Evolutionary conservation across 1,140 invertebrate species (phyloP), one percentile per base, ranked within the genome.

Genomic region (Drosophila arizonae): DNA sequence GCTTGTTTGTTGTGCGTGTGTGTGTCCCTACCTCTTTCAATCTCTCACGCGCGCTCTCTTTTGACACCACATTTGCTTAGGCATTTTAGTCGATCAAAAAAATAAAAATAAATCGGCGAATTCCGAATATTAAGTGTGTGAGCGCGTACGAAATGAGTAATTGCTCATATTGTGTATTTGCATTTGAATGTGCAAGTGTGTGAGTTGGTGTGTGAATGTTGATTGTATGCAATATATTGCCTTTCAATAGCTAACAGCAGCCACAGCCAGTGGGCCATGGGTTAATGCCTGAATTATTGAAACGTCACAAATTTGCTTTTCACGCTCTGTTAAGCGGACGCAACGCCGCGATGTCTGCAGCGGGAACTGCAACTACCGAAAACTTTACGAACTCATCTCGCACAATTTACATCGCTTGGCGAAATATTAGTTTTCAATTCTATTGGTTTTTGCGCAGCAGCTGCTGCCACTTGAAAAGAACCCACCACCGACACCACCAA

Each of bases 91-190:
- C 77, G 79, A 85, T 66, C 55, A 71, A 68, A 61, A 85, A 77
- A 39, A 3, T 30, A 36, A 36, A 36, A 36, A 36, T 36, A 36
- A 36, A 36, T 77, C 51, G 68, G 66, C 81, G 51, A 81, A 87
- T 87, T 82, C 68, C 63, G 62, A 87, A 81, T 79, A 72, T 58
- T 30, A 52, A 67, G 17, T 72, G 51, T 62, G 51, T 62, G 72
- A 81, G 58, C 70, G 76, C 72, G 75, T 73, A 72, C 69, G 78
- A 82, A 86, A 87, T 88, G 84, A 88, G 79, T 88, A 87, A 87
- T 88, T 87, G 79, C 79, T 66, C 79, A 87, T 87, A 50, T 13
- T 55, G 30, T 26, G 24, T 28, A 26, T 50, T 50, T 50, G 24
- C 24, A 50, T 21, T 36, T 54, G 30, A 52, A 86, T 78, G 50